Evolutionary conservation across 2,113 vertebrate genomes (phyloP), one percentile per base, ranked within the genome.

Genomic region (Ursus arctos): DNA sequence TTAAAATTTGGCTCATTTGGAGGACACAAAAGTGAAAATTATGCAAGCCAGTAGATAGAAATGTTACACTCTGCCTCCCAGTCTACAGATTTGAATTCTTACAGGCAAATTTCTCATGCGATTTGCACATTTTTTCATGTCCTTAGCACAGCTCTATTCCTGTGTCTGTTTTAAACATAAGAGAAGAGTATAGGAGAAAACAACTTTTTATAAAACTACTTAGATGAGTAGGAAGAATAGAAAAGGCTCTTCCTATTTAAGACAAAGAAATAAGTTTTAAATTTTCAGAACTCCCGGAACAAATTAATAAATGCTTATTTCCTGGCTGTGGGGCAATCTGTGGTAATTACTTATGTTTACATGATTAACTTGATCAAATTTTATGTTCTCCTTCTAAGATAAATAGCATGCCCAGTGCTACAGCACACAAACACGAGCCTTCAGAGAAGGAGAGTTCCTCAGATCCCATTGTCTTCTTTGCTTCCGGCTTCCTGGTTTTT

Each of bases 21-120:
- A 96, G 74, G 82, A 93, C 19, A 81, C 24, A 85, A 95, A 88
- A n/a, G 61, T 71, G 24, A 80, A 88, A 95, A 91, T 22, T 59
- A 74, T 28, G 2, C 11, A 74, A 49, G 6, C 12, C 59, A 61
- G 21, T 69, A 61, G 65, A 72, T 10, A 40, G 0, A 96, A 88
- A 91, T 67, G 53, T 90, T 84, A 51, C 0, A 80, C 6, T 67
- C 0, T 61, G 28, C 61, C 67, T 72, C 31, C 19, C 21, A 31
- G 43, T 69, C 28, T 95, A 47, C 28, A 92, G 53, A 71, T 91
- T 40, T 47, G 24, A 96, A 81, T 89, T 94, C 47, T 89, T 82
- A 71, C 22, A 82, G 21, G 72, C 47, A 92, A 63, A 82, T 77
- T 77, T 69, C 14, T 90, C 22, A 43, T 74, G 40, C 0, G 81